A percentile compares a stretch with the other conserved stretches of the same genome.
These are phyloP conservation scores for Eufriesea mexicana DNA, from an alignment of 1,140 invertebrate species.

Conservation along the genomic window DNA sequence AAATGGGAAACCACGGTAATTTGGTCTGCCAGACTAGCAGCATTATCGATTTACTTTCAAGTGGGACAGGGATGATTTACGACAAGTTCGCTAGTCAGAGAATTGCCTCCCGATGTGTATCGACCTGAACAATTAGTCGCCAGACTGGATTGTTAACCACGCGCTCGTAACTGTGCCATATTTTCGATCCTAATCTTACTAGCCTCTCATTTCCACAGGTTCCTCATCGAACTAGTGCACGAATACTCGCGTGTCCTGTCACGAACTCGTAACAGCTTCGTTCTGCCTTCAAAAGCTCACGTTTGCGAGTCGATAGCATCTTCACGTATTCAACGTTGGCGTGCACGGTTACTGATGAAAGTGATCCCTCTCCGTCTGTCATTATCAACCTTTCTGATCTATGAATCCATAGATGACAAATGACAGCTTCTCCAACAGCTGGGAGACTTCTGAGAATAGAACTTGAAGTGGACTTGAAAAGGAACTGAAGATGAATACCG, in stretches of 20 bases:
- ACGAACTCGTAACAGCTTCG: not conserved
- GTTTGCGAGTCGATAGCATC: not conserved
- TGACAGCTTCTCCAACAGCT: not conserved
- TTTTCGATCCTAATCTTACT: not conserved
- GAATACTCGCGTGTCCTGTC: not conserved
- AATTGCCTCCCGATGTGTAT: not conserved
- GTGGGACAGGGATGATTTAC: conserved; percentile 40
- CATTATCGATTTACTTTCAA: not conserved
- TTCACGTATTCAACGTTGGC: not conserved
- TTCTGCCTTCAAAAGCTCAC: not conserved
- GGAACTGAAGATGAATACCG: too few relatives aligned
- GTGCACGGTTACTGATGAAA: not conserved
- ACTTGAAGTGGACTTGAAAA: not conserved
- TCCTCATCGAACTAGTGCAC: not conserved
- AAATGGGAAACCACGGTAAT: not conserved
- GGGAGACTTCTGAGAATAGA: not conserved
- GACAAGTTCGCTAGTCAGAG: not conserved
- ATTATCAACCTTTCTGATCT: not conserved
- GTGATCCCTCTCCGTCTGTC: not conserved
- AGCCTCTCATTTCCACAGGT: not conserved
- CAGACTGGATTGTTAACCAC: not conserved
- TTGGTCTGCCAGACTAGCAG: not conserved
- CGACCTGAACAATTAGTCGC: not conserved
- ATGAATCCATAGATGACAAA: not conserved
- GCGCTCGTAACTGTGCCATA: not conserved